Conservation (phyloP, 2,797 vertebrate genomes). For the Perodicticus potto region DNA sequence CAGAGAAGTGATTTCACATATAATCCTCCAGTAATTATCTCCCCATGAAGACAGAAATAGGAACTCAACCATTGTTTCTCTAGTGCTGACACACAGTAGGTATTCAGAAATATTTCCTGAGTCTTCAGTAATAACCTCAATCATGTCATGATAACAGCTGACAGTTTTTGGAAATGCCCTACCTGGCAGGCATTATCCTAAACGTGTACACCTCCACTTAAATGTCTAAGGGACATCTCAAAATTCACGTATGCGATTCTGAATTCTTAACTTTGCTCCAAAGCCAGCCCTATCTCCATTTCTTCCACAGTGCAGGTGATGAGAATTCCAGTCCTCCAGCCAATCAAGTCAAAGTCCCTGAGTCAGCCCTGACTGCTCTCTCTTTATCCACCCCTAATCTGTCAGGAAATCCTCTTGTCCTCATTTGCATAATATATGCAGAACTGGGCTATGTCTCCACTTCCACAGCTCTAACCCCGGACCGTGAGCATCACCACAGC, state of each 20-base stretch:
- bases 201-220: background rate
- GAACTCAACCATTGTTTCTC: background rate
- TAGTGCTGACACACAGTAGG: background rate
- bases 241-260: background rate
- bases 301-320: background rate
- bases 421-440: background rate
- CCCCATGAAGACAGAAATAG: background rate
- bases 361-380: background rate
- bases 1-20: background rate
- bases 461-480: background rate
- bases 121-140: background rate
- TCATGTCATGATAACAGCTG: background rate
- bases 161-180: too few species aligned
- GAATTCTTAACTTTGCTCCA: background rate
- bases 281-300: background rate
- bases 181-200: too few species aligned
- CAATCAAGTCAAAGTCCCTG: background rate
- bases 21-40: background rate
- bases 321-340: background rate
- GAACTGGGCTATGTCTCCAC: background rate
- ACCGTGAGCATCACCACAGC: background rate
- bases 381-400: background rate
- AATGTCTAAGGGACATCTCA: background rate
- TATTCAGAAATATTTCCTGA: background rate
- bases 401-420: rapidly evolving